phyloP scores from a whole-genome alignment of 2,888 invertebrate genomes.

The Peribatodes rhomboidaria region DNA sequence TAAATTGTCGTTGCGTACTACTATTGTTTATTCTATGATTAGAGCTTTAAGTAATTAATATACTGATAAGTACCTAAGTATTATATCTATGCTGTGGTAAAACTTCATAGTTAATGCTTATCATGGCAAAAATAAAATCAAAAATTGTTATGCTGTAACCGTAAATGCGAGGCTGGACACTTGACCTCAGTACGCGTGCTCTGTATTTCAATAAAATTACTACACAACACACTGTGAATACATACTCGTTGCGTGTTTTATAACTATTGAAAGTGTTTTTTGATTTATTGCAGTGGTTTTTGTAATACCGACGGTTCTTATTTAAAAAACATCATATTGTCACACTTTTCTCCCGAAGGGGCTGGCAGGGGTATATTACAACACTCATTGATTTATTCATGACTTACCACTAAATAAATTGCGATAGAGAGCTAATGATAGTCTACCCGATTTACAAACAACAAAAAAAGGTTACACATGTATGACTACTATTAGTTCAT shows the following conservation, averaged over 20 bases:
- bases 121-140: slow-evolving; percentile 35
- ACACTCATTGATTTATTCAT: neutral
- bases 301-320: slow-evolving; percentile 12
- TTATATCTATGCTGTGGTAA: neutral
- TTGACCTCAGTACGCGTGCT: slow-evolving; percentile 69
- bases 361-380: too few relatives aligned
- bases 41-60: too few relatives aligned
- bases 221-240: slow-evolving; percentile 26
- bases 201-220: slow-evolving; percentile 38
- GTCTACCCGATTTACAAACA: too few relatives aligned
- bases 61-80: neutral
- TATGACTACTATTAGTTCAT: too few relatives aligned
- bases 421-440: neutral
- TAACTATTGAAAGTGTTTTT: slow-evolving; percentile 28
- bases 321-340: too few relatives aligned
- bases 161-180: slow-evolving; percentile 62
- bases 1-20: too few relatives aligned
- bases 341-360: too few relatives aligned
- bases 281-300: slow-evolving; percentile 21
- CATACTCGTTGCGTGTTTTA: slow-evolving; percentile 21
- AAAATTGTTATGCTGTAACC: slow-evolving; percentile 46
- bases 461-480: too few relatives aligned
- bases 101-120: neutral
- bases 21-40: too few relatives aligned
- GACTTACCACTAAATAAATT: slow-evolving; percentile 11